Base-by-base conservation (phyloP, 2,888 invertebrate species). In the Diaphora mendica region DNA sequence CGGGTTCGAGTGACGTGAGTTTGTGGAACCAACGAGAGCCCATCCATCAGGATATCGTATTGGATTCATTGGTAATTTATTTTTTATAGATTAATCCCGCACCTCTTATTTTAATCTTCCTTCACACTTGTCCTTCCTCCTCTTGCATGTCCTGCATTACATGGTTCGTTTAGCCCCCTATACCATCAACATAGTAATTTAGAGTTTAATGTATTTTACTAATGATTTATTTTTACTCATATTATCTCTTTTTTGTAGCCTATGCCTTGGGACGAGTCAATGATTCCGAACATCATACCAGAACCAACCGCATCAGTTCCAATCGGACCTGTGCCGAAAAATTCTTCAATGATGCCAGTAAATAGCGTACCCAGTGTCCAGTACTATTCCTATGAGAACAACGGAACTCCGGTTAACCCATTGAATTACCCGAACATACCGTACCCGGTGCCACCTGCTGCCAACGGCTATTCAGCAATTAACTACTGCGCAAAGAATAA, bases 381-480 rank as follows among this genome's bases (percentile, higher is more conserved):
- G 42, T 65, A 79, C 69, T 70, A 75, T 55, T 78, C 81, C 7
- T 84, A 78, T 72, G 79, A 79, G 48, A 44, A 77, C 30, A 82
- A 81, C 74, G 64, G 72, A 51, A 51, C 77, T n/a, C 62, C 62
- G n/a, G 72, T 74, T 68, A 74, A 78, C 62, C 74, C 82, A 1
- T 26, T n/a, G n/a, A 85, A 74, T 64, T 83, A 83, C 70, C 72
- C 82, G 55, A 81, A 82, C 71, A 44, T 75, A 3, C 75, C 79
- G 35, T 76, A 82, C 39, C 74, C 65, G 77, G 71, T 4, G 72
- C 20, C 48, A 9, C 68, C 77, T 90, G 91, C 39, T 82, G 83
- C 0, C 90, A 59, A 85, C 88, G 0, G 89, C 85, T 48, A 91
- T 89, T 13, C 89, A 89, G 1, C 90, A 87, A 70, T 87, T 88